Evolutionary conservation across 2,797 vertebrate species (phyloP), one percentile per base, ranked within the genome.

Genomic region (Podarcis lilfordi): DNA sequence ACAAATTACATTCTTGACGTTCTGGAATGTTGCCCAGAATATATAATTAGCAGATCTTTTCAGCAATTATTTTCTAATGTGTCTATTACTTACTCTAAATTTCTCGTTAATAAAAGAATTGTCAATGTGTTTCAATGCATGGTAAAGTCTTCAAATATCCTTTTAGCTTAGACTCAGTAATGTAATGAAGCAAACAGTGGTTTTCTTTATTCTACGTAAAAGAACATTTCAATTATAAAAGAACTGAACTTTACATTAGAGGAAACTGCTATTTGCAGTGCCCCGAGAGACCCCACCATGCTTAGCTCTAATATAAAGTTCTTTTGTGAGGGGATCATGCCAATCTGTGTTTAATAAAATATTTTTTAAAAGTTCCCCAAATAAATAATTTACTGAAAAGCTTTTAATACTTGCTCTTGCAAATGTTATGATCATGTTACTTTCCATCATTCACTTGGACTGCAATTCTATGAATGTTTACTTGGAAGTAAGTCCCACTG

Each of bases 161-260:
- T 77, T 45, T 82, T 55, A 88, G 27, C n/a, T 37, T 45, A 25
- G 80, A 37, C 6, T 80, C 55, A 82, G 32, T 25, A 76, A 78
- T 37, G 21, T 45, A 71, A 84, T 79, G 9, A 43, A 88, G 9
- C 17, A 83, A 84, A 92, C 83, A 0, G 1, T 7, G 17, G 76
- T 90, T 77, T 83, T 17, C 90, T 90, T 89, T 89, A 80, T 82
- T 23, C 86, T 89, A 4, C 82, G 78, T 88, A 80, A 69, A n/a
- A 89, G 0, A 82, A 85, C 84, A 87, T 17, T 80, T 45, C 7
- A 69, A 74, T 84, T 92, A 55, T 82, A 85, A 69, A 78, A 13
- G 75, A 35, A 85, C 79, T 69, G 68, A 88, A 78, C 9, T 32
- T 86, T 80, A 64, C 15, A 43, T 27, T 37, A 74, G 32, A 72